Conservation (phyloP, 2,113 vertebrate genomes). For the Stigmatopora argus region DNA sequence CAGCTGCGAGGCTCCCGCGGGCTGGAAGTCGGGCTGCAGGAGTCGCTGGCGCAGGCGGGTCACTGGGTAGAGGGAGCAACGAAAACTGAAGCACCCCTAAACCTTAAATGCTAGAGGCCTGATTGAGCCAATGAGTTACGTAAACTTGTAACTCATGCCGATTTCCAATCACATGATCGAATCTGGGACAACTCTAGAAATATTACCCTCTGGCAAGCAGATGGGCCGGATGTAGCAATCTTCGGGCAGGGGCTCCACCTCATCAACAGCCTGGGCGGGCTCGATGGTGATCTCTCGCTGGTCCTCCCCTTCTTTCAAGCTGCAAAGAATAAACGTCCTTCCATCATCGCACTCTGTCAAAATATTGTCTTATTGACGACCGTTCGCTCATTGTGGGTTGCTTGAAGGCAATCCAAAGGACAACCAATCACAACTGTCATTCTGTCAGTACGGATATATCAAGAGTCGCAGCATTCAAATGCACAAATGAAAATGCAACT, state of each 20-base stretch:
- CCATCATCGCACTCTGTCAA: slow-evolving; percentile 9
- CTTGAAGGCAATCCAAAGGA: slow-evolving; percentile 12
- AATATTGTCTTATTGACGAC: slow-evolving; percentile 10
- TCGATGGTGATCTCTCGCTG: slow-evolving; percentile 95
- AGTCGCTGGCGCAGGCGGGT: slow-evolving; percentile 94
- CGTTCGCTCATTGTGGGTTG: slow-evolving; percentile 15
- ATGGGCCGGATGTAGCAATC: slow-evolving; percentile 92
- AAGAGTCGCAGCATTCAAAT: not conserved
- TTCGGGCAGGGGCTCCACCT: slow-evolving; percentile 93
- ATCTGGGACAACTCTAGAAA: not conserved
- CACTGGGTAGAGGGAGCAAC: slow-evolving; percentile 65
- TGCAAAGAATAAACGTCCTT: slow-evolving; percentile 40
- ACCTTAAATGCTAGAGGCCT: no score
- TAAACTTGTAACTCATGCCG: no score
- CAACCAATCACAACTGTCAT: slow-evolving; percentile 11
- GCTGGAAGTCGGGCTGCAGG: slow-evolving; percentile 93
- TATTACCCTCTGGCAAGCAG: slow-evolving; percentile 87
- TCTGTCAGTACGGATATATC: not conserved
- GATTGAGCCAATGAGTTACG: no score
- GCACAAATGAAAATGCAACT: slow-evolving; percentile 61
- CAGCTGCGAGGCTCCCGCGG: slow-evolving; percentile 88
- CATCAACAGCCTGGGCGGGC: slow-evolving; percentile 87
- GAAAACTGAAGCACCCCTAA: no score
- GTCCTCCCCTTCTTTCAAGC: slow-evolving; percentile 95
- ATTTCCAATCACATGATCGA: no score